Evolutionary conservation across 2,888 invertebrate genomes (phyloP).

Genomic region (Amorpha juglandis): DNA sequence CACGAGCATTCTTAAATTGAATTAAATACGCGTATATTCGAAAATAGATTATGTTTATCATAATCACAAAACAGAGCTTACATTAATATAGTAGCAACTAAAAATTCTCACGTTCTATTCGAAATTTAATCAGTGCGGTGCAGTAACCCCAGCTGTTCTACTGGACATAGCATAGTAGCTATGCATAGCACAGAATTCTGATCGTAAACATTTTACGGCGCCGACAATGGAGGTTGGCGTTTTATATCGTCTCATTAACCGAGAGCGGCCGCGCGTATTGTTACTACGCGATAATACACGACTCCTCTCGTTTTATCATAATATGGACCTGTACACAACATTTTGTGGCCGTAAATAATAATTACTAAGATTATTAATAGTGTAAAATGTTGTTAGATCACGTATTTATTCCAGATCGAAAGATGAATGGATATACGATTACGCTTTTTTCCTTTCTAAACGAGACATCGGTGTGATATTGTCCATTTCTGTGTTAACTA

Average conservation of each 20-base stretch:
- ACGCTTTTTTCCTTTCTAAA: too few relatives aligned
- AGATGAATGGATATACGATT: too few relatives aligned
- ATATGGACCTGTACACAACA: neutral
- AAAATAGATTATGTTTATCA: neutral
- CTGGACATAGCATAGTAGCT: constrained; percentile 14
- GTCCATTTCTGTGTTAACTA: too few relatives aligned
- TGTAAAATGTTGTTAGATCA: neutral
- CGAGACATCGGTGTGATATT: too few relatives aligned
- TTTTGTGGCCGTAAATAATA: neutral
- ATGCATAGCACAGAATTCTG: constrained; percentile 1
- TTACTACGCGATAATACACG: constrained; percentile 1
- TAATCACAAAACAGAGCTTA: neutral
- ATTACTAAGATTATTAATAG: neutral
- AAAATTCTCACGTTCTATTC: neutral
- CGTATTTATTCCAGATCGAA: too few relatives aligned
- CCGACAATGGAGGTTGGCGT: constrained; percentile 29
- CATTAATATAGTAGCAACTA: constrained; percentile 7
- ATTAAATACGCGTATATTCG: too few relatives aligned
- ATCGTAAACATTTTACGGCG: constrained; percentile 31
- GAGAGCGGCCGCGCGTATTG: constrained; percentile 16
- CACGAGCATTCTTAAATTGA: too few relatives aligned
- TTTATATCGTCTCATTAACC: constrained; percentile 26
- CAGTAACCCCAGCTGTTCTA: constrained; percentile 23
- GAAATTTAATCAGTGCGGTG: constrained; percentile 17
- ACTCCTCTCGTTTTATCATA: neutral